Conservation (phyloP, 2,113 vertebrate genomes). For the Jacana jacana region DNA sequence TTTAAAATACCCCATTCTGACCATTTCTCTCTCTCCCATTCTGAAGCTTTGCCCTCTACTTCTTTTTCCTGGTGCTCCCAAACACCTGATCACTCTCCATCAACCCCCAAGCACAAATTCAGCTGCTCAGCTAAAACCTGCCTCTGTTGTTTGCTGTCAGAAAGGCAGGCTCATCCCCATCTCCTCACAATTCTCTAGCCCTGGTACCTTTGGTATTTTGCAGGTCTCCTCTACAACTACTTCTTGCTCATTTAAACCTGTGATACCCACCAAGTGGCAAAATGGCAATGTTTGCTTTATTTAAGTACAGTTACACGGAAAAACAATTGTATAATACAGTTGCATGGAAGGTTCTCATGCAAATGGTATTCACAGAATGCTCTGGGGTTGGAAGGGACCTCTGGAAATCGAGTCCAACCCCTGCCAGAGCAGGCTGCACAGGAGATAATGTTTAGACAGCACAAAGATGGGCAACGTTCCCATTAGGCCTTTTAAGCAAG, state of each 20-base stretch:
- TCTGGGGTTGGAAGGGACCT: too few species aligned
- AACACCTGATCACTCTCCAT: neutral
- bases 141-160: neutral
- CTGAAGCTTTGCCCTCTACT: neutral
- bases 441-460: neutral
- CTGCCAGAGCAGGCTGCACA: too few species aligned
- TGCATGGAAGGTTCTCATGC: neutral
- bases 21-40: neutral
- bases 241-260: neutral
- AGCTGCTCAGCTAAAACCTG: neutral
- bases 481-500: neutral
- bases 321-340: accelerated
- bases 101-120: neutral
- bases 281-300: neutral
- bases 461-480: accelerated
- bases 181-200: neutral
- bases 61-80: neutral
- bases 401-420: too few species aligned
- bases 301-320: neutral
- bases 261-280: accelerated
- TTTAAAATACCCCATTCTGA: neutral
- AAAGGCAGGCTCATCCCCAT: neutral
- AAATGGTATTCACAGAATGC: neutral
- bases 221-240: neutral
- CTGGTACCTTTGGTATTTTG: neutral